These are phyloP conservation scores for Sebastes paucispinis DNA, from an alignment of 2,797 vertebrate species.

Conservation along the genomic window DNA sequence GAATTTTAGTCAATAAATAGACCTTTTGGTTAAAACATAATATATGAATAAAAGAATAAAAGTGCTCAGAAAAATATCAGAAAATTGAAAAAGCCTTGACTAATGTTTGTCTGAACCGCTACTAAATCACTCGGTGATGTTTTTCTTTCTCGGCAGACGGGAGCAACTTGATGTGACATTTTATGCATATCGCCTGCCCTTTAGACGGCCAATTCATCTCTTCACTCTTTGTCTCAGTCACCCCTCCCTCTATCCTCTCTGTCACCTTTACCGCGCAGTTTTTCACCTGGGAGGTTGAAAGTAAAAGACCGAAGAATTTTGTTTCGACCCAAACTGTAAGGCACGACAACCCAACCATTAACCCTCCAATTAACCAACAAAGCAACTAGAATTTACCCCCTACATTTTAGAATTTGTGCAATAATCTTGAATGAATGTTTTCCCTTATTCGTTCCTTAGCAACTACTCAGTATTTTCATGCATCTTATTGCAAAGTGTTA, in stretches of 20 bases:
- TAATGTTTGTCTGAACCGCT: not conserved
- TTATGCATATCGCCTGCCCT: slow-evolving; percentile 15
- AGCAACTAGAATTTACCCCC: not conserved
- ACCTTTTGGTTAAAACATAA: not conserved
- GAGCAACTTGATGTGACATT: not conserved
- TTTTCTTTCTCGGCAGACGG: not conserved
- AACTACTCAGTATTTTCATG: not conserved
- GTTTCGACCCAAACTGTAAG: not conserved
- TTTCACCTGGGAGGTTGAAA: not conserved
- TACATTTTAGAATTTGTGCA: not conserved
- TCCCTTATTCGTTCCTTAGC: not conserved
- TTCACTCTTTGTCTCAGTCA: not conserved
- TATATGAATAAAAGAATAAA: not conserved
- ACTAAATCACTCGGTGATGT: not conserved
- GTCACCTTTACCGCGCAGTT: not conserved
- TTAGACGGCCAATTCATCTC: slow-evolving; percentile 4
- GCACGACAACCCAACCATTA: not conserved
- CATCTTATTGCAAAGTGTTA: not conserved
- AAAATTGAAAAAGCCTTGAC: not conserved
- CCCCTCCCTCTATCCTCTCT: not conserved
- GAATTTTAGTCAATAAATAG: not conserved
- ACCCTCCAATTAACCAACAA: not conserved
- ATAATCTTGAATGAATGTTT: not conserved
- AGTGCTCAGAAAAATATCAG: not conserved
- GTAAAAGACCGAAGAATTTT: not conserved